A percentile compares a stretch with the other conserved stretches of the same genome.
These are phyloP conservation scores for Papilio aristodemus DNA, from an alignment of 1,140 invertebrate genomes.

Conservation along the genomic window DNA sequence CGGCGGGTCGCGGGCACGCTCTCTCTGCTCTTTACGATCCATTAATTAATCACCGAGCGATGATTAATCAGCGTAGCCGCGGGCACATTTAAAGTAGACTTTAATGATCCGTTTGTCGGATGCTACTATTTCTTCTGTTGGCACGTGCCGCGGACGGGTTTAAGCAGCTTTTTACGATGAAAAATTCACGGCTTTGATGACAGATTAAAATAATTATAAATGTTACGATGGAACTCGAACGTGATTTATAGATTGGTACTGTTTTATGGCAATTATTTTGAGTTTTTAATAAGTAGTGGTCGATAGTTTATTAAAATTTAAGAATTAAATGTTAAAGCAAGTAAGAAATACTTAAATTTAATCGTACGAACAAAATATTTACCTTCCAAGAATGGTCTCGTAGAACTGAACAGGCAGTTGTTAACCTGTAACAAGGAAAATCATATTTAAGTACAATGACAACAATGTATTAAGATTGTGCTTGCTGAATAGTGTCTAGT, in stretches of 20 bases:
- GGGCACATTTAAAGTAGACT: slow-evolving; percentile 61
- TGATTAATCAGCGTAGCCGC: slow-evolving; percentile 69
- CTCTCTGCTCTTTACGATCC: slow-evolving; percentile 45
- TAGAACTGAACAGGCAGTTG: neutral
- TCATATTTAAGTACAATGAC: slow-evolving; percentile 31
- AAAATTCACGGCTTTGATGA: slow-evolving; percentile 53
- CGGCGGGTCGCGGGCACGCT: slow-evolving; percentile 42
- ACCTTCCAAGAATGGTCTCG: neutral
- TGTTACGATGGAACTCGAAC: neutral
- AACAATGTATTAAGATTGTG: slow-evolving; percentile 47
- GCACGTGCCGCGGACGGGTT: slow-evolving; percentile 58
- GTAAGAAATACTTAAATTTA: no score
- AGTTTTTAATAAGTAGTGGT: neutral
- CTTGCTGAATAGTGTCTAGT: slow-evolving; percentile 59
- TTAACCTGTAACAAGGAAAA: slow-evolving; percentile 53
- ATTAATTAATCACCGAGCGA: slow-evolving; percentile 64
- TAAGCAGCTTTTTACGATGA: slow-evolving; percentile 51
- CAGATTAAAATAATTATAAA: slow-evolving; percentile 26
- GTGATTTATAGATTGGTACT: slow-evolving; percentile 3
- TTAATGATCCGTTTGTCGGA: slow-evolving; percentile 70
- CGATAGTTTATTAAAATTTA: no score
- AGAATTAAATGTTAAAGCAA: no score
- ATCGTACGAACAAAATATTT: neutral
- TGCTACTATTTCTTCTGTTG: slow-evolving; percentile 54
- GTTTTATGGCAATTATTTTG: slow-evolving; percentile 2